phyloP scores from a whole-genome alignment of 1,140 invertebrate genomes.

The Neuroterus valhalla region DNA sequence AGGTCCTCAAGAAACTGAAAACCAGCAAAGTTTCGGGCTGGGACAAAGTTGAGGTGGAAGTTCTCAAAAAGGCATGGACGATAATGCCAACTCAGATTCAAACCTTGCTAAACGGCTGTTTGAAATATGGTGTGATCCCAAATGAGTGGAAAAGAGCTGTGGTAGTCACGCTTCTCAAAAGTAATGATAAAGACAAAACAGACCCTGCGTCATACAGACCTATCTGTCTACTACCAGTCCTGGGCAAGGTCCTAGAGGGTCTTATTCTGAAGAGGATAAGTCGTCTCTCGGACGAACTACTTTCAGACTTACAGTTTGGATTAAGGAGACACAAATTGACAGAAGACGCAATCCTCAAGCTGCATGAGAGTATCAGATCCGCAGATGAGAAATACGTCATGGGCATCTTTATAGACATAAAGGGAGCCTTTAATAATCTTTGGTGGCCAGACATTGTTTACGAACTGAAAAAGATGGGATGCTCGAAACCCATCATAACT shows the following conservation, averaged over 20 bases:
- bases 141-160: slow-evolving; percentile 63
- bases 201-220: slow-evolving; percentile 64
- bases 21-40: slow-evolving; percentile 47
- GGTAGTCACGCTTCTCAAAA: slow-evolving; percentile 61
- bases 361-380: slow-evolving; percentile 30
- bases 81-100: slow-evolving; percentile 36
- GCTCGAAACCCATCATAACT: slow-evolving; percentile 48
- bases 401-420: slow-evolving; percentile 68
- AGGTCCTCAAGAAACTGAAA: neutral
- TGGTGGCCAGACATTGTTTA: slow-evolving; percentile 66
- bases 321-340: slow-evolving; percentile 60
- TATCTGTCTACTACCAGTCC: slow-evolving; percentile 66
- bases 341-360: slow-evolving; percentile 59
- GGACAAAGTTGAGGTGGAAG: slow-evolving; percentile 51
- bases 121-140: slow-evolving; percentile 61
- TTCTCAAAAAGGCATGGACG: slow-evolving; percentile 47
- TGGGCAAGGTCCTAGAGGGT: slow-evolving; percentile 68
- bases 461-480: slow-evolving; percentile 44
- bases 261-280: slow-evolving; percentile 52
- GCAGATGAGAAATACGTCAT: slow-evolving; percentile 52
- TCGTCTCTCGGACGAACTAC: neutral
- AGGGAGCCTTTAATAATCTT: slow-evolving; percentile 70
- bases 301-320: slow-evolving; percentile 60
- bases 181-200: slow-evolving; percentile 56
- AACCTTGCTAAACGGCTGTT: slow-evolving; percentile 48